A percentile compares a stretch with the other conserved stretches of the same genome.
phyloP scores from a whole-genome alignment of 2,888 invertebrate species.

The Chrysomela aeneicollis region DNA sequence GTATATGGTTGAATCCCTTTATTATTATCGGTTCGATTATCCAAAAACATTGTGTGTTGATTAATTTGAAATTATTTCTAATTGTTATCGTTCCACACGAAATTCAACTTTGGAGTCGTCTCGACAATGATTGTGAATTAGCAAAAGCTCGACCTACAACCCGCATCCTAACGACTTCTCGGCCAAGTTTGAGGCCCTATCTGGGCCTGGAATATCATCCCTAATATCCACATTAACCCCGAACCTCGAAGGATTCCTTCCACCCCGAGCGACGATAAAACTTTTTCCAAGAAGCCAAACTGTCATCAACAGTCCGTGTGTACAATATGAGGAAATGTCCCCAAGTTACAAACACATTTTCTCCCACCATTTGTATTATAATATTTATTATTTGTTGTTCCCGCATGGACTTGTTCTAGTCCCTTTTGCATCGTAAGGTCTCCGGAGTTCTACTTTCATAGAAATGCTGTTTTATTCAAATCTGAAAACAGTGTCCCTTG shows the following conservation, averaged over 20 bases:
- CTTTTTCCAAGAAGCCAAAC: slow-evolving; percentile 61
- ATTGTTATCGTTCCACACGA: not conserved
- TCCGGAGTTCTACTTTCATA: slow-evolving; percentile 54
- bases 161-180: slow-evolving; percentile 21
- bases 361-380: slow-evolving; percentile 59
- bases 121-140: not conserved
- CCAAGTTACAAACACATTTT: slow-evolving; percentile 49
- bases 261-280: slow-evolving; percentile 58
- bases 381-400: slow-evolving; percentile 64
- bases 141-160: not conserved
- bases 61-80: too few species aligned
- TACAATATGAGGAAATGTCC: slow-evolving; percentile 62
- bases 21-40: too few species aligned
- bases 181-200: slow-evolving; percentile 32
- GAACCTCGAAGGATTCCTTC: slow-evolving; percentile 37
- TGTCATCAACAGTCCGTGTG: slow-evolving; percentile 59
- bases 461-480: slow-evolving; percentile 61
- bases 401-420: slow-evolving; percentile 56
- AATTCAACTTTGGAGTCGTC: too few species aligned
- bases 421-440: slow-evolving; percentile 58
- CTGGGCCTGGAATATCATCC: slow-evolving; percentile 47
- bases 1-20: too few species aligned
- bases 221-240: slow-evolving; percentile 44
- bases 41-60: too few species aligned
- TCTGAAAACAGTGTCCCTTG: slow-evolving; percentile 58